Evolutionary conservation across 2,888 invertebrate genomes (phyloP), one percentile per base, ranked within the genome.

Genomic region (Entomobrya proxima): DNA sequence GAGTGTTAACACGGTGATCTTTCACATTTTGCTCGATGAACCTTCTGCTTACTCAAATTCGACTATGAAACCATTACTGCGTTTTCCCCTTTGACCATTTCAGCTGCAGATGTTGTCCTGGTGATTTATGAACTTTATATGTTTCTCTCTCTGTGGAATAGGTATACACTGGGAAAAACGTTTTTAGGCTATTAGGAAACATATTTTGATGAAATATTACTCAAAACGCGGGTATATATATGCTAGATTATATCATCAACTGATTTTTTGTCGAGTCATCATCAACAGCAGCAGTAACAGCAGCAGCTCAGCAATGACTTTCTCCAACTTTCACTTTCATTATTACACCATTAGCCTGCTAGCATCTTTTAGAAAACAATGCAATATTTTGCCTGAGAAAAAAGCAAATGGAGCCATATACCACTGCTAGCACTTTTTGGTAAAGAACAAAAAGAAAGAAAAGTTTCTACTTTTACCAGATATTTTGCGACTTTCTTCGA

Each of bases 81-180:
- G 67, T 44, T 47, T 44, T 77, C 40, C 21, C 37, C 30, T 87
- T 82, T 87, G 86, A 87, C 89, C 87, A 79, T 88, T 88, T 89
- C 89, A 89, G 81, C 81, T 87, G 87, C 89, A 89, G 89, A 89
- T 89, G 89, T 86, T 89, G 87, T 89, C 86, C 58, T 58, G 58
- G 85, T 89, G 89, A 89, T 89, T 89, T 89, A 89, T 89, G 88
- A 88, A 88, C 87, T 75, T 81, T 67, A 64, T 35, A 30, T n/a
- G n/a, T 58, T 27, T 30, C 27, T 58, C 58, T 58, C 30, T 64
- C 2, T 32, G 35, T 64, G 24, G 4, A 58, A 35, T 18, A 18
- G 44, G 4, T 64, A 35, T 64, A 35, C 64, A 64, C n/a, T 11
- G 15, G 44, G 7, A 40, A 40, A 40, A 40, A 40, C 15, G 44